Evolutionary conservation across 2,113 vertebrate genomes (phyloP).

Genomic region (Prietella phreatophila): DNA sequence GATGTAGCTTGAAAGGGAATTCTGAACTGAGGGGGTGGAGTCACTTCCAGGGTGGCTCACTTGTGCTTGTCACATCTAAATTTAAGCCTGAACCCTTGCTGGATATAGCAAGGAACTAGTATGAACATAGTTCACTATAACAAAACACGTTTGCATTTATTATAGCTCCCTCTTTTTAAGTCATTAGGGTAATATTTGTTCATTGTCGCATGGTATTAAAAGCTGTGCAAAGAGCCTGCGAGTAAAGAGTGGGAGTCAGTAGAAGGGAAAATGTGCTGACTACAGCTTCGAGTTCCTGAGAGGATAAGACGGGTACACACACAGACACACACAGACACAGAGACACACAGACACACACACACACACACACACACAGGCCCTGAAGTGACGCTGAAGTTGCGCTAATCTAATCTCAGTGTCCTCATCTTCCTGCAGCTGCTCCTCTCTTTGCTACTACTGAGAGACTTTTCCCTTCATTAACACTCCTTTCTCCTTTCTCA

Average conservation of each 20-base stretch:
- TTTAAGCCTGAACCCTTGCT: constrained; percentile 9
- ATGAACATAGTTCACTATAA: background rate
- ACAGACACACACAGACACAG: constrained; percentile 22
- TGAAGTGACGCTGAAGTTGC: constrained; percentile 62
- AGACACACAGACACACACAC: too few species aligned
- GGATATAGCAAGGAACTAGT: background rate
- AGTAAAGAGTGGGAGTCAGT: constrained; percentile 39
- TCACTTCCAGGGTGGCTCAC: too few species aligned
- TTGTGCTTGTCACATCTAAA: background rate
- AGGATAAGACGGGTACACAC: constrained; percentile 28
- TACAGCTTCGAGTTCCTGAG: constrained; percentile 47
- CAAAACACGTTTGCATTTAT: background rate
- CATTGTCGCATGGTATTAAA: constrained; percentile 50
- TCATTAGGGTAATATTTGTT: constrained; percentile 48
- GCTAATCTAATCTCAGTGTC: constrained; percentile 70
- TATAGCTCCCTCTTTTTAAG: constrained; percentile 38
- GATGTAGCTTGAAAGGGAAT: background rate
- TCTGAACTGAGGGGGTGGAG: background rate
- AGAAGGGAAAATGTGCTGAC: constrained; percentile 36
- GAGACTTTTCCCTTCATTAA: constrained; percentile 30
- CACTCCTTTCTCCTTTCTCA: constrained; percentile 12
- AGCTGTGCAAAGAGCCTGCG: constrained; percentile 52
- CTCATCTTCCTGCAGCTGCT: constrained; percentile 48
- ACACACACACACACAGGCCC: constrained; percentile 25
- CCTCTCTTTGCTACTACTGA: constrained; percentile 25